phyloP scores from a whole-genome alignment of 2,888 invertebrate species.

The Microlaimidae sp. region DNA sequence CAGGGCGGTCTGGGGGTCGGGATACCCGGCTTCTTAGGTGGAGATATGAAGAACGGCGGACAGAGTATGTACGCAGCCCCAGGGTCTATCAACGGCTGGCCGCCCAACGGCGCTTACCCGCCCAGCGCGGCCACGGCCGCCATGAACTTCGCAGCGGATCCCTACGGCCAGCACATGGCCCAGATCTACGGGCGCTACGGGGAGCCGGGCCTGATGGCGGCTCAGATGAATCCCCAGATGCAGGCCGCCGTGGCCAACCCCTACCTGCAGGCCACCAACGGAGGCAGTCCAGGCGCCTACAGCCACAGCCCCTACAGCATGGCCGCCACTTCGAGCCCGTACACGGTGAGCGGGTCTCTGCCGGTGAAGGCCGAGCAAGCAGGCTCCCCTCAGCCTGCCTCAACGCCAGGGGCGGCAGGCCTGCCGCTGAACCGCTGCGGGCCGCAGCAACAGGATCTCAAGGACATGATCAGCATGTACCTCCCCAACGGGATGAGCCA shows the following conservation, averaged over 20 bases:
- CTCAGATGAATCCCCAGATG: neutral
- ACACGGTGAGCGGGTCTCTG: neutral
- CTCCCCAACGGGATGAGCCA: slow-evolving; percentile 47
- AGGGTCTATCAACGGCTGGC: slow-evolving; percentile 1
- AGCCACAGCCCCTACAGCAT: neutral
- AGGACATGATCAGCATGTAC: slow-evolving; percentile 60
- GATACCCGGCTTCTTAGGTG: neutral
- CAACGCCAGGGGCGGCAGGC: slow-evolving; percentile 17
- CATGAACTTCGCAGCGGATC: neutral
- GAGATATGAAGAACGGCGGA: neutral
- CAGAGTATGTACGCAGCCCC: neutral
- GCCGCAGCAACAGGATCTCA: slow-evolving; percentile 43
- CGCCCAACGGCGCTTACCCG: neutral
- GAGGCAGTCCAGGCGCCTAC: neutral
- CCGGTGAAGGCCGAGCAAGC: neutral
- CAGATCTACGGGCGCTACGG: neutral
- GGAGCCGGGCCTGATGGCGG: neutral
- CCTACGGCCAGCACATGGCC: neutral
- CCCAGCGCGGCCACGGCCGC: neutral
- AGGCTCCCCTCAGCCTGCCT: slow-evolving; percentile 14
- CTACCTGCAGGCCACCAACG: neutral
- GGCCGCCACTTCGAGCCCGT: neutral
- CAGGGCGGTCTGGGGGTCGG: slow-evolving; percentile 1
- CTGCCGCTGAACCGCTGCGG: slow-evolving; percentile 19
- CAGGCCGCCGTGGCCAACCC: neutral